Conservation (phyloP, 2,888 invertebrate species). For the Hemistola chrysoprasaria region DNA sequence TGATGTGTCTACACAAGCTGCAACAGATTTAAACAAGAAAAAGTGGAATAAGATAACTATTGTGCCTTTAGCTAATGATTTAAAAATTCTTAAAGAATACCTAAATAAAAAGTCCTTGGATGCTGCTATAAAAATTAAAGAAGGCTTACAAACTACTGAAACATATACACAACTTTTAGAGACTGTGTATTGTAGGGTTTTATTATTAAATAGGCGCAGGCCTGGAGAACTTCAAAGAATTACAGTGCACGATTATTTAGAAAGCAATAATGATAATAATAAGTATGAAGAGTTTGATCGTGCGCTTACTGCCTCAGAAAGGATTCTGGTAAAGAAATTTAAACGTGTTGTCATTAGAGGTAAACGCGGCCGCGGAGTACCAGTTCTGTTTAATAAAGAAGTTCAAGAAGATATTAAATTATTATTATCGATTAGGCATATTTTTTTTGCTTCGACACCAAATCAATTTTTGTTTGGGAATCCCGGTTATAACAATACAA, state of each 20-base stretch:
- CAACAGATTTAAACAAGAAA: background rate
- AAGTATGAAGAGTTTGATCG: slow-evolving; percentile 1
- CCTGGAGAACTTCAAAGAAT: background rate
- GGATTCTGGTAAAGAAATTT: too few relatives aligned
- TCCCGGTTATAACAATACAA: too few relatives aligned
- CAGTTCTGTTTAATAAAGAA: too few relatives aligned
- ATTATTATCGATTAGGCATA: too few relatives aligned
- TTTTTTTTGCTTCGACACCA: too few relatives aligned
- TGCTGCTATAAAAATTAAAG: too few relatives aligned
- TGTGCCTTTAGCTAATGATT: too few relatives aligned
- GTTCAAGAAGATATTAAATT: too few relatives aligned
- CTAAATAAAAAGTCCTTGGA: too few relatives aligned
- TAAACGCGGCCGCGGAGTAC: background rate
- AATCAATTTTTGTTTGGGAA: too few relatives aligned
- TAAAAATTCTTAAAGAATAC: background rate
- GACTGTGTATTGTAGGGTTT: background rate
- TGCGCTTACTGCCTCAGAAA: too few relatives aligned
- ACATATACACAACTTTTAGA: background rate
- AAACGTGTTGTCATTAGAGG: background rate
- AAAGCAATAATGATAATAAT: background rate
- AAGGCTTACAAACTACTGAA: too few relatives aligned
- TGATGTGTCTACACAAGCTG: slow-evolving; percentile 3
- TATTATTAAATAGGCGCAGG: background rate
- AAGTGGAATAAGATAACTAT: background rate
- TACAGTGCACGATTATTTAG: background rate